Percentiles rank a stretch among this genome's conserved stretches.
Conservation (phyloP, 2,797 vertebrate genomes). For the Pristis pectinata region DNA sequence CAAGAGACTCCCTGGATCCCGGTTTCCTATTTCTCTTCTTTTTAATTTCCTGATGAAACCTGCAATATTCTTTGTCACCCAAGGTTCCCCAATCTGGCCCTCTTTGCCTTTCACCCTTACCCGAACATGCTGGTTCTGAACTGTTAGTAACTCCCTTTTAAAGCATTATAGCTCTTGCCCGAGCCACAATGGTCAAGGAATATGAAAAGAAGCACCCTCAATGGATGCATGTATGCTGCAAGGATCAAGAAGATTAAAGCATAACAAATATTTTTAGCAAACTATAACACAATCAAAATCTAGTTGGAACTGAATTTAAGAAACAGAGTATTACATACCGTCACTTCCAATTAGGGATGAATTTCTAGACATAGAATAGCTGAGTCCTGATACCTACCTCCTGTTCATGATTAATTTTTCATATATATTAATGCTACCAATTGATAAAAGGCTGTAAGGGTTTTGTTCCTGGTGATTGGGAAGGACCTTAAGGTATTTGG, state of each 20-base stretch:
- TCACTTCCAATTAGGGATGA: too few relatives aligned
- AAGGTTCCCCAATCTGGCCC: too few relatives aligned
- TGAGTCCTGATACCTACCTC: background rate
- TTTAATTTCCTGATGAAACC: too few relatives aligned
- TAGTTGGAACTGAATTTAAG: too few relatives aligned
- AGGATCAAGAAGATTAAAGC: background rate
- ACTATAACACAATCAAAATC: background rate
- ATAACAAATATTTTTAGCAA: conserved; percentile 8
- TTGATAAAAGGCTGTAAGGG: background rate
- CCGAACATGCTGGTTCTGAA: too few relatives aligned
- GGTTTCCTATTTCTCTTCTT: too few relatives aligned
- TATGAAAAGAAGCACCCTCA: background rate
- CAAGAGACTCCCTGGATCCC: too few relatives aligned
- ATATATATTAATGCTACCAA: background rate
- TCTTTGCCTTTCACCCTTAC: too few relatives aligned
- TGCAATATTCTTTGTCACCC: too few relatives aligned
- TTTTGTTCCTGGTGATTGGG: background rate
- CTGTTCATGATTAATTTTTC: background rate
- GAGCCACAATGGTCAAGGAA: background rate
- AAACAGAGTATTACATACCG: too few relatives aligned
- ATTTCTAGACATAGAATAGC: background rate
- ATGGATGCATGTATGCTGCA: background rate
- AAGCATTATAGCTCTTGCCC: background rate
- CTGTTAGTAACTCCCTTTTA: too few relatives aligned
- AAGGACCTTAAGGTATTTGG: background rate